Evolutionary conservation across 2,113 vertebrate species (phyloP).

Genomic region (Elachura formosa): DNA sequence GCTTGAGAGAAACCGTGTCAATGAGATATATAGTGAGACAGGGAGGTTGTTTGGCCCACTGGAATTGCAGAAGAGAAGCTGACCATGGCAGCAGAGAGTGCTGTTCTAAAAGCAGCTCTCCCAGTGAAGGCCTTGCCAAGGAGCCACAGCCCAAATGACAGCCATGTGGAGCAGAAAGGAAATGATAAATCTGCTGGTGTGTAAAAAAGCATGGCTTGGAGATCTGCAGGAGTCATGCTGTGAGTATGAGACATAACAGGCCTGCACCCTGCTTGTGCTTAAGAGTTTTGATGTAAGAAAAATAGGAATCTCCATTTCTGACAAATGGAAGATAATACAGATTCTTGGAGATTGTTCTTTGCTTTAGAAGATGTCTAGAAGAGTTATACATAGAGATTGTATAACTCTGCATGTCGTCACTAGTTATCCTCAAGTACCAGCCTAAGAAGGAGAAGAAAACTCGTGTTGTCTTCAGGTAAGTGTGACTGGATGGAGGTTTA

Average conservation of each 20-base stretch:
- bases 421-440: neutral
- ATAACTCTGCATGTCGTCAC: accelerated
- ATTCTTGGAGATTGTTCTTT: neutral
- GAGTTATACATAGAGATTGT: neutral
- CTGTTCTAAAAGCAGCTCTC: neutral
- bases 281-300: neutral
- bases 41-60: neutral
- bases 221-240: neutral
- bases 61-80: neutral
- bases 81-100: neutral
- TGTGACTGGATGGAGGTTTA: neutral
- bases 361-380: neutral
- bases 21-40: neutral
- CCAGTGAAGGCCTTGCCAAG: neutral
- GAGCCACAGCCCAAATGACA: neutral
- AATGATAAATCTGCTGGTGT: neutral
- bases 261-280: neutral
- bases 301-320: neutral
- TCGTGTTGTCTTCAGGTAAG: neutral
- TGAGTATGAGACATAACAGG: neutral
- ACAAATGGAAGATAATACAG: neutral
- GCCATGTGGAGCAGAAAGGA: neutral
- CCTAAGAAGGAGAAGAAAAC: neutral
- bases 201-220: neutral
- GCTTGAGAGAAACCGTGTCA: neutral